Conservation (phyloP, 2,888 invertebrate species). For the Sarcophaga rosellei region DNA sequence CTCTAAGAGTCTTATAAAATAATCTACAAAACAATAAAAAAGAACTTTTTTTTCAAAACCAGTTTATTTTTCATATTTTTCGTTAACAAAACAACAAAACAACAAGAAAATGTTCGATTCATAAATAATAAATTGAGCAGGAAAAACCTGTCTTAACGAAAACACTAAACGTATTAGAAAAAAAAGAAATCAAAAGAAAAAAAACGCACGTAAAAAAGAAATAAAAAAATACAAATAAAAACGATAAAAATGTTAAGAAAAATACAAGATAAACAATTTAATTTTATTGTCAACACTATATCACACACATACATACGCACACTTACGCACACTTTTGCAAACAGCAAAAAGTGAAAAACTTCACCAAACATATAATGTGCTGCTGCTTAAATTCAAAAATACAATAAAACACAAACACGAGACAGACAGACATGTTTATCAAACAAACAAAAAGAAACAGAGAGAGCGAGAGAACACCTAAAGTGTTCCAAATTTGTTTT, state of each 20-base stretch:
- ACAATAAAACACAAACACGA: too few species aligned
- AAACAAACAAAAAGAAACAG: too few species aligned
- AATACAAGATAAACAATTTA: slow-evolving; percentile 56
- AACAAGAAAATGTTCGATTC: slow-evolving; percentile 14
- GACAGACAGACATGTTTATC: too few species aligned
- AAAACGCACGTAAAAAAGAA: not conserved
- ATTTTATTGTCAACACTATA: slow-evolving; percentile 56
- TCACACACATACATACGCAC: not conserved
- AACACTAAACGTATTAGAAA: not conserved
- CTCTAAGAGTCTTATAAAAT: not conserved
- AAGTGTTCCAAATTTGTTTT: slow-evolving; percentile 27
- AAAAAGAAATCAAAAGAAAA: not conserved
- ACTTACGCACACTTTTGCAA: not conserved
- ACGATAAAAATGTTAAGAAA: slow-evolving; percentile 1
- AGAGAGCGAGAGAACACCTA: not conserved
- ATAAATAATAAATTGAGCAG: slow-evolving; percentile 25
- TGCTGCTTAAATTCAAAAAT: too few species aligned
- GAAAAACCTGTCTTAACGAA: slow-evolving; percentile 15
- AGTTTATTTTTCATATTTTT: slow-evolving; percentile 12
- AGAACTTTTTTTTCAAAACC: not conserved
- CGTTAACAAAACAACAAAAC: not conserved
- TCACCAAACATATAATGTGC: not conserved
- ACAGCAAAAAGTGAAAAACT: slow-evolving; percentile 1
- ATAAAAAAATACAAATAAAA: not conserved
- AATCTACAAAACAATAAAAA: not conserved